Evolutionary conservation across 2,888 invertebrate genomes (phyloP).

Genomic region (Phaedon cochleariae): DNA sequence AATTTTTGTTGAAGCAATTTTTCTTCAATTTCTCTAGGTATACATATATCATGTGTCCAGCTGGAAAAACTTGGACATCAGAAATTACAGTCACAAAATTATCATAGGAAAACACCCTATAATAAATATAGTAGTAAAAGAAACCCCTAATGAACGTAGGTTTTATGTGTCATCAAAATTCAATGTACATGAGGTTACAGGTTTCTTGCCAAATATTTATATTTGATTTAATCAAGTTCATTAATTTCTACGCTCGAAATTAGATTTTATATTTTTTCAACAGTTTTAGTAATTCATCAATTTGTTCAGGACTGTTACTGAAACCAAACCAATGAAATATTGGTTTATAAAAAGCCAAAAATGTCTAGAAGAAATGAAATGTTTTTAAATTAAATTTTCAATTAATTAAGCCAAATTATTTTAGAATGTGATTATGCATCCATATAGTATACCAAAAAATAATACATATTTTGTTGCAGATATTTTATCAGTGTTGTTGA

Average conservation of each 20-base stretch:
- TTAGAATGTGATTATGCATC: too few relatives aligned
- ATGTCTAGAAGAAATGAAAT: too few relatives aligned
- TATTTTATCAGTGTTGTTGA: neutral
- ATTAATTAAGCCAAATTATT: too few relatives aligned
- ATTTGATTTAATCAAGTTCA: neutral
- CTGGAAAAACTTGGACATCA: conserved; percentile 59
- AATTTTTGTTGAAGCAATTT: too few relatives aligned
- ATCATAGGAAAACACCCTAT: conserved; percentile 59
- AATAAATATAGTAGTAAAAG: conserved; percentile 56
- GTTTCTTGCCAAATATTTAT: conserved; percentile 46
- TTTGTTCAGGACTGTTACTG: too few relatives aligned
- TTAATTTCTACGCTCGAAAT: neutral
- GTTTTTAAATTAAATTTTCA: too few relatives aligned
- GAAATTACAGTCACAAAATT: conserved; percentile 54
- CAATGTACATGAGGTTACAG: conserved; percentile 55
- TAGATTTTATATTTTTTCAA: conserved; percentile 17
- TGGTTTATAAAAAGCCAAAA: too few relatives aligned
- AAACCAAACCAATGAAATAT: too few relatives aligned
- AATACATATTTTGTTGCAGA: neutral
- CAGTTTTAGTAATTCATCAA: too few relatives aligned
- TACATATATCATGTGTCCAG: conserved; percentile 58
- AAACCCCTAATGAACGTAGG: conserved; percentile 51
- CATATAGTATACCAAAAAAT: too few relatives aligned
- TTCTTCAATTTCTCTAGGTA: conserved; percentile 50
- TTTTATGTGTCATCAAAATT: conserved; percentile 58